These are phyloP conservation scores for Hermodice carunculata DNA, from an alignment of 2,888 invertebrate species.

Conservation along the genomic window DNA sequence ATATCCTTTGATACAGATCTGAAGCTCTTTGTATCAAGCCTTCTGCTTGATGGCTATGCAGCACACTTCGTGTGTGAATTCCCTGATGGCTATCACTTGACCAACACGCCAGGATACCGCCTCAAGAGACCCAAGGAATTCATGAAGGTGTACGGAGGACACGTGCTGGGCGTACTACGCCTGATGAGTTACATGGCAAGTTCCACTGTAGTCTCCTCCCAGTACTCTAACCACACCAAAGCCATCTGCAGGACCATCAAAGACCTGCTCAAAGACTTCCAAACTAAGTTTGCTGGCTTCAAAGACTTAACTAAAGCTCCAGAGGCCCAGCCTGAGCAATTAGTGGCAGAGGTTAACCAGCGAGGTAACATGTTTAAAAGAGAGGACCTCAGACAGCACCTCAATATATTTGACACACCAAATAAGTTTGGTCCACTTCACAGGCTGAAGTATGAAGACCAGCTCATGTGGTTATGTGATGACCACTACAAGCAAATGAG, in stretches of 20 bases:
- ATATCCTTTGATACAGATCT: constrained; percentile 26
- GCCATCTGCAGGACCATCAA: constrained; percentile 25
- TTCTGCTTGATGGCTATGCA: constrained; percentile 41
- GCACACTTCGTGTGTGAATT: constrained; percentile 42
- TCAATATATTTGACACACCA: constrained; percentile 29
- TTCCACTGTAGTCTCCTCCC: constrained; percentile 23
- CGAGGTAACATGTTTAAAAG: constrained; percentile 1
- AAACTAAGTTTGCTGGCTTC: constrained; percentile 19
- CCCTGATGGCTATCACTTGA: constrained; percentile 43
- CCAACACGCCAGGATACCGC: constrained; percentile 35
- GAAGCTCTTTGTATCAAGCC: constrained; percentile 33
- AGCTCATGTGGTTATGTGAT: constrained; percentile 35
- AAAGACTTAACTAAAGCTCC: constrained; percentile 22
- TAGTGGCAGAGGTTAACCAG: constrained; percentile 8
- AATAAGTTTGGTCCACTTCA: constrained; percentile 30
- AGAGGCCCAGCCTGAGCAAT: constrained; percentile 3
- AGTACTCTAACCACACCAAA: constrained; percentile 17
- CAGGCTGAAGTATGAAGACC: constrained; percentile 23
- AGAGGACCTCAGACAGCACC: constrained; percentile 21
- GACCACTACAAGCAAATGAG: constrained; percentile 36
- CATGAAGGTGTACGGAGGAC: constrained; percentile 29
- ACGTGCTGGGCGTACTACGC: constrained; percentile 31
- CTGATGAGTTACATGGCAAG: constrained; percentile 23
- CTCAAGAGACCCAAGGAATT: constrained; percentile 35
- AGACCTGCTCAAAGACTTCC: constrained; percentile 27